Conservation (phyloP, 2,113 vertebrate genomes). For the Meles meles region DNA sequence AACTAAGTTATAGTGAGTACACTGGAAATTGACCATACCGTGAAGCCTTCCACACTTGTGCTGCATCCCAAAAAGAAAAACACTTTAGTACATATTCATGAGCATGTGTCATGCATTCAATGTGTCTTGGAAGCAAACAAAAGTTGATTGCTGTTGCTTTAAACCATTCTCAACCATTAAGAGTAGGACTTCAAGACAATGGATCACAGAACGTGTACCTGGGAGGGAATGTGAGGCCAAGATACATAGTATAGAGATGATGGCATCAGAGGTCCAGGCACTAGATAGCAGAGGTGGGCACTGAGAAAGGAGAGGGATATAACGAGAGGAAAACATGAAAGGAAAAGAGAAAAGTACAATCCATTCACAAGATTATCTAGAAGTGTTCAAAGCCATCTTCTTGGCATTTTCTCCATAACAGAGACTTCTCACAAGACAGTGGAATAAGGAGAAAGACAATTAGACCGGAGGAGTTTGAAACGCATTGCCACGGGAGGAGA, state of each 20-base stretch:
- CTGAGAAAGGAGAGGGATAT: not conserved
- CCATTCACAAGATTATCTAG: too few species aligned
- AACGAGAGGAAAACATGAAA: not conserved
- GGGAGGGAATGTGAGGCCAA: not conserved
- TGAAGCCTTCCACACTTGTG: not conserved
- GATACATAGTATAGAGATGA: not conserved
- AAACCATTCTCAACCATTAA: not conserved
- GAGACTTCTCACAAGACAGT: too few species aligned
- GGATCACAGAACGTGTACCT: not conserved
- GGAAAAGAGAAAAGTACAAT: fast-evolving
- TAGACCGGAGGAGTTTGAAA: not conserved
- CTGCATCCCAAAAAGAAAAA: not conserved
- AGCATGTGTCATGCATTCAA: not conserved
- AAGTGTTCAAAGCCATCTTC: not conserved
- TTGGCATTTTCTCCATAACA: not conserved
- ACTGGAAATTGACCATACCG: not conserved
- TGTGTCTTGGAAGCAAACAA: not conserved
- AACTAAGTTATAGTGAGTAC: not conserved
- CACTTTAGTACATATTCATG: not conserved
- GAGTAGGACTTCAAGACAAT: not conserved
- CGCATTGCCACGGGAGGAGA: not conserved
- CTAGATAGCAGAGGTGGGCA: too few species aligned
- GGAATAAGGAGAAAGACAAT: not conserved
- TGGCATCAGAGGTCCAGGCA: not conserved
- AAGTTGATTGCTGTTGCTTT: not conserved